Percentiles rank a stretch among this genome's conserved stretches.
Evolutionary conservation across 2,113 vertebrate species (phyloP).

Genomic region (Melospiza georgiana): DNA sequence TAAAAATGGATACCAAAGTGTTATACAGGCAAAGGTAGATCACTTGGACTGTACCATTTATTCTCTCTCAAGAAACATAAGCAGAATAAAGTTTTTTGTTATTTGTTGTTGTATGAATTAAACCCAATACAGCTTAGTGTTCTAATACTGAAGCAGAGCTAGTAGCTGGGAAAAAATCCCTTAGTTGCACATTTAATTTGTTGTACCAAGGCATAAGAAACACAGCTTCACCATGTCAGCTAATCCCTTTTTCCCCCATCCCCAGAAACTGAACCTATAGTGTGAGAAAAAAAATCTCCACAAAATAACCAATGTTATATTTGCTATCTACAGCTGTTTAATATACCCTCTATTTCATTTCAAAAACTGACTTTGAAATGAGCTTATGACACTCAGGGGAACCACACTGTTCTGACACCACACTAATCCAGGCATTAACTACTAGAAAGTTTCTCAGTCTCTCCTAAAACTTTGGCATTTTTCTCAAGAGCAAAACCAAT

Average conservation of each 20-base stretch:
- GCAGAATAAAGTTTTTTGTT: neutral
- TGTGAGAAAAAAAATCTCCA: neutral
- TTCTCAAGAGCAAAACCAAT: neutral
- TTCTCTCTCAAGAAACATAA: neutral
- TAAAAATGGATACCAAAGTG: neutral
- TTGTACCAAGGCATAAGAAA: neutral
- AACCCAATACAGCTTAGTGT: neutral
- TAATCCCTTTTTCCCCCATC: neutral
- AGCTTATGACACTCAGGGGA: neutral
- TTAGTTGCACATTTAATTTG: neutral
- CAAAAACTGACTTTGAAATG: neutral
- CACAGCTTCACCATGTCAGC: neutral
- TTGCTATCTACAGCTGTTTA: neutral
- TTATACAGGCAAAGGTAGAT: neutral
- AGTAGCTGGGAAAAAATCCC: neutral
- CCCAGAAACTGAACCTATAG: neutral
- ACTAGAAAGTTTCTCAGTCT: neutral
- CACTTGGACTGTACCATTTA: neutral
- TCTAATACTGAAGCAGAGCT: neutral
- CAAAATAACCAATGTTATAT: neutral
- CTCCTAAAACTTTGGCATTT: neutral
- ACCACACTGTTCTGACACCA: neutral
- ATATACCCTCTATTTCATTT: neutral
- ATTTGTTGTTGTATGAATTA: neutral
- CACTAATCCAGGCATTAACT: neutral